phyloP scores from a whole-genome alignment of 1,140 invertebrate genomes.

The Cataglyphis hispanica region DNA sequence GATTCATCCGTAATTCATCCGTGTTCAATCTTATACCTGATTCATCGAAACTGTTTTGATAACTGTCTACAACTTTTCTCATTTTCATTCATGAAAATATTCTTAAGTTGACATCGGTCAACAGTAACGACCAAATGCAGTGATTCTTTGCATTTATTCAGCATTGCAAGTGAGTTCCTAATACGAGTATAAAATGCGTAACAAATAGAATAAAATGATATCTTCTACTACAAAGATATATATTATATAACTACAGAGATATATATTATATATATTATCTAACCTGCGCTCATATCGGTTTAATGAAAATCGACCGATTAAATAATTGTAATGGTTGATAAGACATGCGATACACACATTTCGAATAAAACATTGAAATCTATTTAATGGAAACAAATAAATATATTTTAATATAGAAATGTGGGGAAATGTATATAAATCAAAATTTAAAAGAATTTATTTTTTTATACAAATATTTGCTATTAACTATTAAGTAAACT shows the following conservation, averaged over 20 bases:
- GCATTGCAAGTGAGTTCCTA: background rate
- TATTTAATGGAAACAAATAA: background rate
- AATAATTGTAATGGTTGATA: background rate
- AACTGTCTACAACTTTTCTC: background rate
- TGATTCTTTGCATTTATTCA: constrained; percentile 5
- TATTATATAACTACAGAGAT: too few species aligned
- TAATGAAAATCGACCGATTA: background rate
- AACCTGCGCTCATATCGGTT: background rate
- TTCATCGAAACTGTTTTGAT: background rate
- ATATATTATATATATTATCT: too few species aligned
- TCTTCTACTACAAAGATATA: background rate
- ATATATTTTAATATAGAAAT: background rate
- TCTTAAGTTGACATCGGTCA: background rate
- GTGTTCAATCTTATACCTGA: background rate
- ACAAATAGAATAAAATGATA: constrained; percentile 13
- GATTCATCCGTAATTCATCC: constrained; percentile 9
- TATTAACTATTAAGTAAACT: too few species aligned
- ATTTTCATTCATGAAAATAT: constrained; percentile 21
- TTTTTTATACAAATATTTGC: background rate
- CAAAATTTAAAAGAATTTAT: background rate
- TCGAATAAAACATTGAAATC: background rate
- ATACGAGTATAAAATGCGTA: background rate
- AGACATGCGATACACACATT: background rate
- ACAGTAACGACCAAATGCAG: background rate
- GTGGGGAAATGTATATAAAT: background rate